phyloP scores from a whole-genome alignment of 2,797 vertebrate species.

The Sebastes diaconus region DNA sequence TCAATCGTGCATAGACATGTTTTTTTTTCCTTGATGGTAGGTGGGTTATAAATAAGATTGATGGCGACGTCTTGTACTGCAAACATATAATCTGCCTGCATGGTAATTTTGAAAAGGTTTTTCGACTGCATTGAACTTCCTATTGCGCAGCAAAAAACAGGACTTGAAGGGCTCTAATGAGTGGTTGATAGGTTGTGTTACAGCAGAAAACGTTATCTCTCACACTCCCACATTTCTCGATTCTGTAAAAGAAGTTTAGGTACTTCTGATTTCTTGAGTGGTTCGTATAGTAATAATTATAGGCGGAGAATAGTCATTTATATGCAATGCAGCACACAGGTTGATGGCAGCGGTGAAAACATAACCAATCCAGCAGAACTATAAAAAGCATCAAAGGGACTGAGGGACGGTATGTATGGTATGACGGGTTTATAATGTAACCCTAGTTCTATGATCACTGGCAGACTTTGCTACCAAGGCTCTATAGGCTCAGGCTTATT shows the following conservation, averaged over 20 bases:
- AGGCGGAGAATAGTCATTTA: background rate
- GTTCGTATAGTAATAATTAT: constrained; percentile 8
- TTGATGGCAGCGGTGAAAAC: constrained; percentile 18
- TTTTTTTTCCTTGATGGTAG: constrained; percentile 46
- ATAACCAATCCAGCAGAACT: constrained; percentile 29
- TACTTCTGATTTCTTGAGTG: background rate
- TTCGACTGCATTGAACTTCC: constrained; percentile 33
- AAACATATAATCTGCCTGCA: constrained; percentile 64
- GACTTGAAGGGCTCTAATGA: constrained; percentile 36
- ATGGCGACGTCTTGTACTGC: constrained; percentile 34
- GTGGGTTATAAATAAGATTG: constrained; percentile 56
- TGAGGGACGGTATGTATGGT: constrained; percentile 7
- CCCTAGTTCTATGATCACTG: background rate
- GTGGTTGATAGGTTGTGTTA: constrained; percentile 15
- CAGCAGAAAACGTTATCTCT: constrained; percentile 18
- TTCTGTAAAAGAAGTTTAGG: background rate
- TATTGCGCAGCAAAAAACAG: background rate
- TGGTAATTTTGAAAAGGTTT: constrained; percentile 40
- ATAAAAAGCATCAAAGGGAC: constrained; percentile 34
- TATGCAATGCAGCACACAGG: constrained; percentile 6
- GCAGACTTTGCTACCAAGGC: background rate
- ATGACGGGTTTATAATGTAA: constrained; percentile 15
- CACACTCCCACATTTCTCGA: constrained; percentile 12
- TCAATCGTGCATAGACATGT: constrained; percentile 39
- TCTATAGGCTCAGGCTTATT: background rate